Evolutionary conservation across 2,888 invertebrate genomes (phyloP), one percentile per base, ranked within the genome.

Genomic region (Hirtodrosophila confusa): DNA sequence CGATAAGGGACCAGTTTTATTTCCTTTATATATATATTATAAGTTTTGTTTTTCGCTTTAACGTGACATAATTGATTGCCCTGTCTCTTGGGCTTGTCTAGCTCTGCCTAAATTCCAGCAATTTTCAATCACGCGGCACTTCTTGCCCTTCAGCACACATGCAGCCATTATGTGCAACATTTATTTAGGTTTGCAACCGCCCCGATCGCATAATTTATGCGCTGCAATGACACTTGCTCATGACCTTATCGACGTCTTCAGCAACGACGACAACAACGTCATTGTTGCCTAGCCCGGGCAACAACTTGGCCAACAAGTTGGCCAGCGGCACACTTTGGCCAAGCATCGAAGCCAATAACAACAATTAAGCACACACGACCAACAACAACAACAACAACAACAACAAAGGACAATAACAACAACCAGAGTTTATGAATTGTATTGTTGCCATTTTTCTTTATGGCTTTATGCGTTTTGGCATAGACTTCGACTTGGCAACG

Each of bases 151-250:
- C 53, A 76, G 73, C 73, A 49, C 50, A 75, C 31, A 53, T 61
- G 70, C 40, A 65, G 61, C 57, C 27, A 66, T 39, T 37, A 45
- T 39, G 51, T 55, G 51, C 56, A 63, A 37, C 58, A 74, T 74
- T 69, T 64, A 69, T 71, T 53, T 61, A 33, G n/a, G 24, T 31
- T 23, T 43, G 36, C 43, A 49, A 55, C 44, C 72, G 72, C 72
- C 72, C 76, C 55, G 36, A 54, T 53, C 43, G 7, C 45, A 80
- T 86, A 80, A 88, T 88, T 88, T 88, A 85, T 85, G 88, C 88
- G 73, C 73, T 84, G 65, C 78, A 85, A 72, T 85, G 85, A 88
- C 85, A 88, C 85, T 88, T 85, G 88, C 74, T 88, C 85, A 86
- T 85, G 85, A 85, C 85, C 85, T 85, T 85, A 85, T 85, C 85